Conservation (phyloP, 2,888 invertebrate genomes). For the Ctena decussata region DNA sequence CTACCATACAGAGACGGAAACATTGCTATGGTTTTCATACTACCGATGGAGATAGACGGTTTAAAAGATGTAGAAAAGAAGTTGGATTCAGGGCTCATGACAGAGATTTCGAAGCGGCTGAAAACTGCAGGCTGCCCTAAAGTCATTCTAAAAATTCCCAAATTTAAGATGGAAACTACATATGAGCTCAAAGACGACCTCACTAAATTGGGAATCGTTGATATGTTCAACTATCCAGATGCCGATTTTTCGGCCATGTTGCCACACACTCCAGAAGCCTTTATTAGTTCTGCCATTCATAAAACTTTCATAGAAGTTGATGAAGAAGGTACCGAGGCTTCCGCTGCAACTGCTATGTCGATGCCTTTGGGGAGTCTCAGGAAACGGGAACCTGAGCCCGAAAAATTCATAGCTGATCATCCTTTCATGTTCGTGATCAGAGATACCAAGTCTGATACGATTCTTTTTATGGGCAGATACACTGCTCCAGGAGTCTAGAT, state of each 20-base stretch:
- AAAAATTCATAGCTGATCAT: conserved; percentile 60
- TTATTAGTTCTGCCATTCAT: conserved; percentile 65
- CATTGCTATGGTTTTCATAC: conserved; percentile 52
- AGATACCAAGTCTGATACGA: conserved; percentile 48
- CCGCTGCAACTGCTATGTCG: conserved; percentile 52
- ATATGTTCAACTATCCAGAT: conserved; percentile 63
- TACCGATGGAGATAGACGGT: conserved; percentile 57
- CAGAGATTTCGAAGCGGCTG: not conserved
- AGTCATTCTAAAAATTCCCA: conserved; percentile 69
- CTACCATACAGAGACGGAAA: conserved; percentile 89
- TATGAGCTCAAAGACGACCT: conserved; percentile 64
- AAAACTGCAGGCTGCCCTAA: conserved; percentile 6
- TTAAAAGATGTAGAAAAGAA: conserved; percentile 42
- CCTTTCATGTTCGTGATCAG: conserved; percentile 62
- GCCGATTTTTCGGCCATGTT: conserved; percentile 63
- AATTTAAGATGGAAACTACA: conserved; percentile 70
- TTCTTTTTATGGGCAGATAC: conserved; percentile 62
- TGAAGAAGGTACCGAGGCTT: conserved; percentile 63
- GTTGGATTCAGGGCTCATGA: conserved; percentile 14
- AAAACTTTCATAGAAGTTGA: conserved; percentile 67
- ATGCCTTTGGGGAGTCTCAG: not conserved
- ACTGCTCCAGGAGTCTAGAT: conserved; percentile 34
- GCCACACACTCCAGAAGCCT: conserved; percentile 13
- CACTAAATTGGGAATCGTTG: conserved; percentile 70
- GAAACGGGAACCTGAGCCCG: not conserved